Evolutionary conservation across 2,113 vertebrate genomes (phyloP).

Genomic region (Diphyllodes magnificus): DNA sequence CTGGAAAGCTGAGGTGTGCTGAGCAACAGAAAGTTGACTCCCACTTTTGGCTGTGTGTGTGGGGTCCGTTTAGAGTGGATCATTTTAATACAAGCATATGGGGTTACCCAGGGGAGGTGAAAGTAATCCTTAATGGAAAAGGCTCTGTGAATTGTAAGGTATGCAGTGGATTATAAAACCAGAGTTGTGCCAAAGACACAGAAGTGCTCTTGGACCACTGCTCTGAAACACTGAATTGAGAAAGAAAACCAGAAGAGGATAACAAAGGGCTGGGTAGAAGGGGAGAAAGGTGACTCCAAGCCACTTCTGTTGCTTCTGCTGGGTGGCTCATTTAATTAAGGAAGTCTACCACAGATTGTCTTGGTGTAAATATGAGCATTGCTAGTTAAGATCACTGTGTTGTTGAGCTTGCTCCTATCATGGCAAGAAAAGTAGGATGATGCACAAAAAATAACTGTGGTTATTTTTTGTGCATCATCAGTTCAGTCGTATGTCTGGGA

Average conservation of each 20-base stretch:
- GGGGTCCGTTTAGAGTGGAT: not conserved
- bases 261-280: not conserved
- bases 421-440: not conserved
- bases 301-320: not conserved
- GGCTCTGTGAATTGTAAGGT: not conserved
- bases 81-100: not conserved
- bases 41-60: not conserved
- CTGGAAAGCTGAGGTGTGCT: not conserved
- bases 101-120: not conserved
- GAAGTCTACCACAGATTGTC: not conserved
- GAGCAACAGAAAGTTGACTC: not conserved
- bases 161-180: not conserved
- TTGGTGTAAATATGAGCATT: not conserved
- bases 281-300: not conserved
- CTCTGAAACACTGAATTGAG: not conserved
- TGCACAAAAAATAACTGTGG: not conserved
- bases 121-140: not conserved
- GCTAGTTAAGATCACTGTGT: not conserved
- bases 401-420: not conserved
- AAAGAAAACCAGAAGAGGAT: not conserved
- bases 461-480: too few relatives aligned
- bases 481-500: not conserved
- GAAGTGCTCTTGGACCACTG: not conserved
- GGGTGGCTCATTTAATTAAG: not conserved
- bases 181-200: not conserved